Conservation (phyloP, 2,888 invertebrate genomes). For the Ctena decussata region DNA sequence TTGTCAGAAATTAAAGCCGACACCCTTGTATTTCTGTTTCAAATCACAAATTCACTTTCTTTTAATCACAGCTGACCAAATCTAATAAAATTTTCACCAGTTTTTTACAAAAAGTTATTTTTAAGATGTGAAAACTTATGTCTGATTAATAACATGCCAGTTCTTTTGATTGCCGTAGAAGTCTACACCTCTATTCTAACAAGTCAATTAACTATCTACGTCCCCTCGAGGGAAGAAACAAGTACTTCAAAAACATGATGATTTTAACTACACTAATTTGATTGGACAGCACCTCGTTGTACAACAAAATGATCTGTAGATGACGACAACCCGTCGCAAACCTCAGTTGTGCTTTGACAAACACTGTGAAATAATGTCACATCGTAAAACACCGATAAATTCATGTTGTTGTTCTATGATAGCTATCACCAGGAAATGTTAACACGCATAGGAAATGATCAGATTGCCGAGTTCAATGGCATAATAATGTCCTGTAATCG, state of each 20-base stretch:
- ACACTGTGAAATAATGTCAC: conserved; percentile 32
- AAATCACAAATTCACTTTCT: too few relatives aligned
- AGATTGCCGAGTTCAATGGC: not conserved
- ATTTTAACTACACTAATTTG: not conserved
- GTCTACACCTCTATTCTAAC: not conserved
- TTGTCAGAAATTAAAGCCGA: too few relatives aligned
- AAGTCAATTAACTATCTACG: not conserved
- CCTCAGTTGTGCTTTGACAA: not conserved
- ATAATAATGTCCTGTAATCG: conserved; percentile 5
- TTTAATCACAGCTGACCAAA: too few relatives aligned
- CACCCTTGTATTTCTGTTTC: too few relatives aligned
- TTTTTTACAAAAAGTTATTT: too few relatives aligned
- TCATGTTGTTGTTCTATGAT: not conserved
- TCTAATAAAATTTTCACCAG: too few relatives aligned
- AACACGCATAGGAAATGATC: not conserved
- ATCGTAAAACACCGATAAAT: conserved; percentile 54
- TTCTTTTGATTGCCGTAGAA: not conserved
- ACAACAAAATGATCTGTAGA: not conserved
- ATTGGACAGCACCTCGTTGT: not conserved
- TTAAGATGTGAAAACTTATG: too few relatives aligned
- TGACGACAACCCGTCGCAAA: not conserved
- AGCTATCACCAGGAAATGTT: conserved; percentile 1
- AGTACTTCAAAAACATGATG: not conserved
- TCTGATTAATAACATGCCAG: not conserved
- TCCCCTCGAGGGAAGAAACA: not conserved